phyloP scores from a whole-genome alignment of 2,113 vertebrate genomes.

The Reinhardtius hippoglossoides region DNA sequence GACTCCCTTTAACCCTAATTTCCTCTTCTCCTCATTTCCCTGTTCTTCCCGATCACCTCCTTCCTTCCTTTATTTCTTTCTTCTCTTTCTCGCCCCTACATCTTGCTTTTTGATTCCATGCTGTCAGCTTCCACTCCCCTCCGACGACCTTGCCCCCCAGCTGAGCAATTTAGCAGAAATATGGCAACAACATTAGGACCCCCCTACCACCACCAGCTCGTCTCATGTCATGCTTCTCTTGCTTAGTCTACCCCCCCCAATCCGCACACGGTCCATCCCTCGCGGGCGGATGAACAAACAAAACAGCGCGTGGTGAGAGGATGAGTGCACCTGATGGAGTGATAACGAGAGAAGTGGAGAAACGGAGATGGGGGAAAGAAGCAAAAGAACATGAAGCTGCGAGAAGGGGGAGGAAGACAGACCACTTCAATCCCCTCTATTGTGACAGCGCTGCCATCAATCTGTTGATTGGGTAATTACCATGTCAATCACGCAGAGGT shows the following conservation, averaged over 20 bases:
- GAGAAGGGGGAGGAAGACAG: slow-evolving; percentile 62
- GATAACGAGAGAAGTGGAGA: slow-evolving; percentile 66
- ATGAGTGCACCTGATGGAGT: slow-evolving; percentile 70
- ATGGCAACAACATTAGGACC: slow-evolving; percentile 81
- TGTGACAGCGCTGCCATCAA: slow-evolving; percentile 84
- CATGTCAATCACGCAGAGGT: slow-evolving; percentile 89
- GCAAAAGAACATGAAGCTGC: slow-evolving; percentile 52
- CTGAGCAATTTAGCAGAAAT: slow-evolving; percentile 79
- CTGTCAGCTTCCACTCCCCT: slow-evolving; percentile 57
- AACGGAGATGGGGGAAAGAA: slow-evolving; percentile 42
- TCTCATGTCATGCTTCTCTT: slow-evolving; percentile 56
- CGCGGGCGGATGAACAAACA: slow-evolving; percentile 63
- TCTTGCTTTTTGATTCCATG: slow-evolving; percentile 31
- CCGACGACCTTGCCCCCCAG: slow-evolving; percentile 59
- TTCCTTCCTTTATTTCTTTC: neutral
- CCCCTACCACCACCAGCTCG: slow-evolving; percentile 54
- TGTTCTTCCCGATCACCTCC: neutral
- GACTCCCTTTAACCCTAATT: slow-evolving; percentile 43
- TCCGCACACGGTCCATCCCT: slow-evolving; percentile 21
- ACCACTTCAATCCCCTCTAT: slow-evolving; percentile 82
- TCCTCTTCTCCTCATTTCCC: slow-evolving; percentile 47
- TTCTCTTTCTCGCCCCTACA: neutral
- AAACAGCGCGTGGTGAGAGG: slow-evolving; percentile 54
- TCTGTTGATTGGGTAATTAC: slow-evolving; percentile 89
- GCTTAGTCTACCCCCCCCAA: slow-evolving; percentile 27